phyloP scores from a whole-genome alignment of 2,113 vertebrate genomes.

The Hippoglossus stenolepis region DNA sequence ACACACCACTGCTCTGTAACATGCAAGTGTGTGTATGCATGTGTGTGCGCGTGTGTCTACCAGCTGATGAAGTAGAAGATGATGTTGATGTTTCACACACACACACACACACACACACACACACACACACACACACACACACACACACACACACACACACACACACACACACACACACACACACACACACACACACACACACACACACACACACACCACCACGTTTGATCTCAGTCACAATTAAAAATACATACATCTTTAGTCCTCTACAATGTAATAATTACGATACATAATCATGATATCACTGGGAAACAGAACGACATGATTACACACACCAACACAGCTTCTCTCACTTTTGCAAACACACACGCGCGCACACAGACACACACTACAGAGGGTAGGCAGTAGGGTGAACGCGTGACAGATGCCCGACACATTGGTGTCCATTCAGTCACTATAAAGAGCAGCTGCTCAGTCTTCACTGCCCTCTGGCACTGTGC shows the following conservation, averaged over 20 bases:
- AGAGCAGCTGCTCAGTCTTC: constrained; percentile 83
- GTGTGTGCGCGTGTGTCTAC: constrained; percentile 14
- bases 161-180: no score
- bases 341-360: constrained; percentile 11
- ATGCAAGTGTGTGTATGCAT: constrained; percentile 10
- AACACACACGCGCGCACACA: constrained; percentile 9
- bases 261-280: neutral
- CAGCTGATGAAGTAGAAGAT: constrained; percentile 21
- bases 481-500: constrained; percentile 78
- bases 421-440: constrained; percentile 84
- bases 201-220: constrained; percentile 1
- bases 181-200: neutral
- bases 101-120: neutral
- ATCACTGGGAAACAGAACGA: neutral
- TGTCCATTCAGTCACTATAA: constrained; percentile 82
- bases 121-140: neutral
- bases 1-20: constrained; percentile 26
- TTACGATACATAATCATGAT: neutral
- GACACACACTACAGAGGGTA: constrained; percentile 51
- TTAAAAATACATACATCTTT: constrained; percentile 12
- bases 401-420: constrained; percentile 63
- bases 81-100: no score
- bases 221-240: neutral
- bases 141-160: no score
- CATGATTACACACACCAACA: constrained; percentile 21